phyloP scores from a whole-genome alignment of 2,888 invertebrate genomes.

The Germaria angustata region DNA sequence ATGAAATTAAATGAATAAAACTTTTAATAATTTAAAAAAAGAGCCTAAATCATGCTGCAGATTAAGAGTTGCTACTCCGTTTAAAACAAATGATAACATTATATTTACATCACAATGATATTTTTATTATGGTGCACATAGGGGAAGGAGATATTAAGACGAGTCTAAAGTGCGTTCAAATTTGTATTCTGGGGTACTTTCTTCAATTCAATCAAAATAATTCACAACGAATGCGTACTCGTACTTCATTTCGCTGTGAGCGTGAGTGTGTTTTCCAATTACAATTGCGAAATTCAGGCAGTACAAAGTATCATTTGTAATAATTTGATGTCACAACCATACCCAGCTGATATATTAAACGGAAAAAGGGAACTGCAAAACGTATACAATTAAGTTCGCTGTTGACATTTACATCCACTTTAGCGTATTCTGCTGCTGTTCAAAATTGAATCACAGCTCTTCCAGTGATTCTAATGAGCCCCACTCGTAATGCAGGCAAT shows the following conservation, averaged over 20 bases:
- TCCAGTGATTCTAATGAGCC: slow-evolving; percentile 14
- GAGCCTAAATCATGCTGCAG: slow-evolving; percentile 12
- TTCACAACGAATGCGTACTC: slow-evolving; percentile 25
- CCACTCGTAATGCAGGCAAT: slow-evolving; percentile 3
- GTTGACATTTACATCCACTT: slow-evolving; percentile 57
- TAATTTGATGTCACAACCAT: slow-evolving; percentile 50
- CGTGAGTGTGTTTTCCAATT: neutral
- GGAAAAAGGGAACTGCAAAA: neutral
- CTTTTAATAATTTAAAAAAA: too few species aligned
- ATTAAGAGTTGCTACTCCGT: slow-evolving; percentile 1
- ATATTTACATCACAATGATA: slow-evolving; percentile 13
- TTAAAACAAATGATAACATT: slow-evolving; percentile 33
- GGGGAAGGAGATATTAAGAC: neutral
- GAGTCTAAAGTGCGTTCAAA: slow-evolving; percentile 34
- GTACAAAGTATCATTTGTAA: slow-evolving; percentile 55
- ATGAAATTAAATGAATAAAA: slow-evolving; percentile 29
- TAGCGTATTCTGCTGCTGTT: slow-evolving; percentile 18
- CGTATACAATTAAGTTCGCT: slow-evolving; percentile 18
- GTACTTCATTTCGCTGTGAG: neutral
- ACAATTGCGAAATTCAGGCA: slow-evolving; percentile 37
- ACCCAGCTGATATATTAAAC: slow-evolving; percentile 27
- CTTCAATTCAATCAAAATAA: slow-evolving; percentile 34
- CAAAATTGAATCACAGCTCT: slow-evolving; percentile 48
- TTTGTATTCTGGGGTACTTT: slow-evolving; percentile 31
- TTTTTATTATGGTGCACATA: neutral